Percentiles rank a stretch among this genome's conserved stretches.
phyloP scores from a whole-genome alignment of 2,113 vertebrate genomes.

The Acrocephalus arundinaceus region DNA sequence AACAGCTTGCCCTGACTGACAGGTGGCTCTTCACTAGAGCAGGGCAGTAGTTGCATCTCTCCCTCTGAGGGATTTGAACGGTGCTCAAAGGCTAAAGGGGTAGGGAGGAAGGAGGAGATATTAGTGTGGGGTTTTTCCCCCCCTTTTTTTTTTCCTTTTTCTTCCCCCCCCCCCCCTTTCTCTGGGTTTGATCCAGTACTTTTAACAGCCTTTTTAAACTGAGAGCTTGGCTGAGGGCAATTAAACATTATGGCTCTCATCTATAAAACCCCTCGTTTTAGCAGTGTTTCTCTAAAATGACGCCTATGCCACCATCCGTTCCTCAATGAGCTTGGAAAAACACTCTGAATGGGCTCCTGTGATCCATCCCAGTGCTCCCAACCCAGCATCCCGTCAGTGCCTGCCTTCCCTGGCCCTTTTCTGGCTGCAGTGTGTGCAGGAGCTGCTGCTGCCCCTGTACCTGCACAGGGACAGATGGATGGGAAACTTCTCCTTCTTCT shows the following conservation, averaged over 20 bases:
- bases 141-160: rapidly evolving
- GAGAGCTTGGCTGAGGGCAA: constrained; percentile 42
- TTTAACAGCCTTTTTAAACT: constrained; percentile 34
- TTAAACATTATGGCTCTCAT: constrained; percentile 46
- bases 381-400: rapidly evolving
- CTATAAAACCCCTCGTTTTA: constrained; percentile 38
- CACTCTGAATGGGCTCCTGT: background rate
- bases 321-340: constrained; percentile 32
- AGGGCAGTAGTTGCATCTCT: background rate
- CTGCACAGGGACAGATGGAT: rapidly evolving
- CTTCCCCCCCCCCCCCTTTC: rapidly evolving
- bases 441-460: background rate
- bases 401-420: background rate
- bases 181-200: constrained; percentile 11
- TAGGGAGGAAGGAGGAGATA: background rate
- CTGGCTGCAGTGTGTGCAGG: rapidly evolving
- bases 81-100: background rate
- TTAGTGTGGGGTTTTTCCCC: background rate
- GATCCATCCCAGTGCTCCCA: background rate
- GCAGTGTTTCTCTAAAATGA: constrained; percentile 6
- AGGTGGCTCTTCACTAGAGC: background rate
- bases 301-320: background rate
- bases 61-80: rapidly evolving
- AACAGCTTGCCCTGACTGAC: background rate
- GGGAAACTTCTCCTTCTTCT: background rate